phyloP scores from a whole-genome alignment of 2,888 invertebrate species.

The Tenthredo livida region DNA sequence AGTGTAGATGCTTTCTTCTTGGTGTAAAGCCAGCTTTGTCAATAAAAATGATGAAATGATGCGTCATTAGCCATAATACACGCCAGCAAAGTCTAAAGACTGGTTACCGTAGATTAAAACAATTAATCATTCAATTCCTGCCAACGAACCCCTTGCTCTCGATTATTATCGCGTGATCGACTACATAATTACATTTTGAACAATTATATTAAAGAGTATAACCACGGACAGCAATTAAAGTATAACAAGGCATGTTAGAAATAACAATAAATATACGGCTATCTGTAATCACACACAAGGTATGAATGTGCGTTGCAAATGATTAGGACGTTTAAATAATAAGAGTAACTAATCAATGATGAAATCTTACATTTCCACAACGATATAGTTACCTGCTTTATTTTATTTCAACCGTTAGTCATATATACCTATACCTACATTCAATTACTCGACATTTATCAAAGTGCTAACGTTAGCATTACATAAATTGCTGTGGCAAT shows the following conservation, averaged over 20 bases:
- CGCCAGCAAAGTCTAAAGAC: background rate
- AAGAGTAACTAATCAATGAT: too few species aligned
- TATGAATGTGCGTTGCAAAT: background rate
- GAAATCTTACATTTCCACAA: background rate
- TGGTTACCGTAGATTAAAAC: background rate
- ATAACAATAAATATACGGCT: background rate
- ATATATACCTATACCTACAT: background rate
- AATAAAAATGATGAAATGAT: background rate
- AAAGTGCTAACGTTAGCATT: background rate
- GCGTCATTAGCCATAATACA: background rate
- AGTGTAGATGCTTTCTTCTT: background rate
- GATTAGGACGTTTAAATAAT: background rate
- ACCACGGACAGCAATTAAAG: background rate
- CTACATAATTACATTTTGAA: background rate
- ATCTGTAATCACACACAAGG: background rate
- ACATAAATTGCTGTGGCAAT: background rate
- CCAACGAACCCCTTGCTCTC: background rate
- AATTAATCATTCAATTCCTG: slow-evolving; percentile 17
- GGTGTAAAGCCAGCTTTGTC: too few species aligned
- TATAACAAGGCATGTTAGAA: background rate
- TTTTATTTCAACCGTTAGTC: background rate
- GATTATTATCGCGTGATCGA: slow-evolving; percentile 20
- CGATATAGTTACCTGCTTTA: background rate
- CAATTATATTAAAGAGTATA: background rate
- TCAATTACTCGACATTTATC: background rate